Base-by-base conservation (phyloP, 2,797 vertebrate species). In the Lacerta viridis region DNA sequence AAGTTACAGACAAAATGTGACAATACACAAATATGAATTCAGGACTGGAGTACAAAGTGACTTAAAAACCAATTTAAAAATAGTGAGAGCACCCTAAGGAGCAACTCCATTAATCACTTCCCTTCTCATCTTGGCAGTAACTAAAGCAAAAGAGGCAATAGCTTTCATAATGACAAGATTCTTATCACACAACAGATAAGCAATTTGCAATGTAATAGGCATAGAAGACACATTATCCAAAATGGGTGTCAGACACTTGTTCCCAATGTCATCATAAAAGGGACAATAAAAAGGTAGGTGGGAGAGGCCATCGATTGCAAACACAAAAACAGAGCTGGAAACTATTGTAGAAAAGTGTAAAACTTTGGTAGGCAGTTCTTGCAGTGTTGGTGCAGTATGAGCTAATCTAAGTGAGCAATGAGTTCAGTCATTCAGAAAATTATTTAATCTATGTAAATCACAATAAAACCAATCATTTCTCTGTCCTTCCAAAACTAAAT, bases 141-240 rank as follows among this genome's bases (percentile, higher is more conserved):
- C 55, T 64, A 64, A 85, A 41, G 33, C 55, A 66, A 78, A 77
- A 77, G 36, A 78, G 59, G 18, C 39, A 43, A 18, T 18, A 46
- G 39, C 27, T 68, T 68, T 85, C 36, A 20, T 76, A 76, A 29
- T 41, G 13, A 59, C 50, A 85, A 66, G 39, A 85, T 85, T 20
- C 17, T 64, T 85, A 78, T 77, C 75, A 68, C 59, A 77, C 74
- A 64, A 85, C 41, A 46, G 59, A 64, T n/a, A 85, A 85, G 59
- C 39, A 46, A 41, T 43, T 66, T 85, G 27, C 61, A 84, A 74
- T 59, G 10, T 55, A 84, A 74, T 64, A 61, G 71, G 25, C 15
- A 76, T 39, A 72, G 36, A 41, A 61, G 84, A 29, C 13, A 77
- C 10, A 33, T 85, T 46, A 85, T 66, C 36, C 39, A 77, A 77